phyloP scores from a whole-genome alignment of 35 echinoderm and acorn worm genomes.

The Chiridota heheva region DNA sequence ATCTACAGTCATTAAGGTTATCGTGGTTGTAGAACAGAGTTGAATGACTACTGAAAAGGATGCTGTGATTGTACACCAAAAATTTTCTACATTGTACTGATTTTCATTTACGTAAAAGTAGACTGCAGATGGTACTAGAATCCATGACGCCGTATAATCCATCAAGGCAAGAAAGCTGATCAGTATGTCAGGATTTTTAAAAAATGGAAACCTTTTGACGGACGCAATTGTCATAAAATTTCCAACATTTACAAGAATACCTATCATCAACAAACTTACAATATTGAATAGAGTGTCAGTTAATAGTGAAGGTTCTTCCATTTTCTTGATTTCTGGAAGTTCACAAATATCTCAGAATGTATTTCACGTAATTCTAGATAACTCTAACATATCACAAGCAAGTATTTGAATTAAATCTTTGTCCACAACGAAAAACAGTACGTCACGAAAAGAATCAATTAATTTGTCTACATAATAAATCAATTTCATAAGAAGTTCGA shows the following conservation, averaged over 20 bases:
- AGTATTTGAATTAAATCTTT: no score
- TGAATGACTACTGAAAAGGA: slow-evolving; percentile 20
- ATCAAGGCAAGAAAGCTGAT: slow-evolving; percentile 45
- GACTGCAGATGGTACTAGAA: slow-evolving; percentile 30
- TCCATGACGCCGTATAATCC: slow-evolving; percentile 31
- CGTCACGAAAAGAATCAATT: no score
- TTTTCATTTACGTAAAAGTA: slow-evolving; percentile 20
- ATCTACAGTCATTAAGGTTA: slow-evolving; percentile 56
- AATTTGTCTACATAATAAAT: no score
- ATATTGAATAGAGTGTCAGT: no score
- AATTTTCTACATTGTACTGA: not conserved
- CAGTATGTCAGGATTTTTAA: slow-evolving; percentile 51
- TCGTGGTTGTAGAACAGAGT: slow-evolving; percentile 23
- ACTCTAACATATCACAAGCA: no score
- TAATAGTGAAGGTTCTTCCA: no score
- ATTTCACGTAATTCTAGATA: no score
- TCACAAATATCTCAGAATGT: no score
- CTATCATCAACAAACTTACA: no score
- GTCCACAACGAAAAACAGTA: no score
- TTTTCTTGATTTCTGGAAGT: no score
- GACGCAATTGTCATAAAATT: slow-evolving; percentile 46
- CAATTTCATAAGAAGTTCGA: no score
- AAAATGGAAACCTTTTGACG: slow-evolving; percentile 32
- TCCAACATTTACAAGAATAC: slow-evolving; percentile 37
- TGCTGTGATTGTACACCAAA: slow-evolving; percentile 22